Evolutionary conservation across 2,113 vertebrate species (phyloP), one percentile per base, ranked within the genome.

Genomic region (Rhea americana): DNA sequence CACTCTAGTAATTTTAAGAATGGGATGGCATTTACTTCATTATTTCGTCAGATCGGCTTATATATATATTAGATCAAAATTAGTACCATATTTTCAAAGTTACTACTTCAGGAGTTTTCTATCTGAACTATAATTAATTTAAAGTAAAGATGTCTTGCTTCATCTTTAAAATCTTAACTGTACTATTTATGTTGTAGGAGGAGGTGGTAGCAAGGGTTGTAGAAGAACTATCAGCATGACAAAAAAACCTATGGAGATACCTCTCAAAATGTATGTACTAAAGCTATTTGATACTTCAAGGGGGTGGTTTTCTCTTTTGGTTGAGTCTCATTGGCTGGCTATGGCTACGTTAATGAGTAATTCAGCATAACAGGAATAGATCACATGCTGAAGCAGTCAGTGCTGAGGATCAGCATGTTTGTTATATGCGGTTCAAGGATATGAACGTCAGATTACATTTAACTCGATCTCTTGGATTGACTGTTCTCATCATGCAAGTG

Each of bases 391-490:
- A 94, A 91, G 75, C 66, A 66, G 41, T 84, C 79, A 68, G 28
- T n/a, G 13, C 67, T 70, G 79, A 87, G 79, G 61, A 73, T 63
- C 63, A 72, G 25, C 16, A 8, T 32, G 24, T 72, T 87, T 19
- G 0, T 79, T 79, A 37, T 11, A 79, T 93, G 71, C 24, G n/a
- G 59, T 61, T 70, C 9, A 63, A 61, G 67, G 82, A 47, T 70
- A 80, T 94, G 85, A 94, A 82, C 82, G 87, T 91, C 90, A 90
- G 79, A 21, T 62, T 72, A 9, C 92, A 62, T 94, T 84, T 91
- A 84, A 82, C 37, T 51, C n/a, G 11, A 53, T 65, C 72, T 13
- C 28, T 93, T 73, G 75, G 56, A 28, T 1, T 76, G 82, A 50
- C 82, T 65, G 18, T 71, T 89, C 53, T 79, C 51, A 79, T 48